Conservation (phyloP, 92 coral and sea anemone species). For the Galaxea fascicularis region DNA sequence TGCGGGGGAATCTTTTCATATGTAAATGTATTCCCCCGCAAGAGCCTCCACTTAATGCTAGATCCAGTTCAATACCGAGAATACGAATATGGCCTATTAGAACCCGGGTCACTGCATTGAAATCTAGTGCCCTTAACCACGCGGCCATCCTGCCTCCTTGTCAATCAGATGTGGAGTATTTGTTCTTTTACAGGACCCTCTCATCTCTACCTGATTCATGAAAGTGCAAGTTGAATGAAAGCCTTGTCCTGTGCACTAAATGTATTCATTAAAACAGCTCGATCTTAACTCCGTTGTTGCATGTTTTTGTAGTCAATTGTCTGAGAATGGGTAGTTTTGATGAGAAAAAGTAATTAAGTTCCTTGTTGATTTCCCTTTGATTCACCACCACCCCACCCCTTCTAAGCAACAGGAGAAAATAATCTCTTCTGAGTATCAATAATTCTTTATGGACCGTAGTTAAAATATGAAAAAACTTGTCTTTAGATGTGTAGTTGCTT, state of each 20-base stretch:
- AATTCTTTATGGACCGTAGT: not conserved
- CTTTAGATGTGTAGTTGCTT: not conserved
- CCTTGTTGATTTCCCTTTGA: not conserved
- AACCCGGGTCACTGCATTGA: too few relatives aligned
- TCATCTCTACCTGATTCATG: too few relatives aligned
- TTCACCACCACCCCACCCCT: not conserved
- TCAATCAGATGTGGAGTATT: slow-evolving; percentile 53
- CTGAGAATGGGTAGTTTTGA: not conserved
- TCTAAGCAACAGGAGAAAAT: not conserved
- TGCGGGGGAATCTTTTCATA: too few relatives aligned
- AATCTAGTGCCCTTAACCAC: too few relatives aligned
- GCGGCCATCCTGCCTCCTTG: too few relatives aligned
- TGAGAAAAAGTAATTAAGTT: not conserved
- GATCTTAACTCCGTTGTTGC: not conserved
- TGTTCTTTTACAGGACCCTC: slow-evolving; percentile 47
- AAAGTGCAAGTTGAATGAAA: too few relatives aligned
- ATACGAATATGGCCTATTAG: too few relatives aligned
- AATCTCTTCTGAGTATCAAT: not conserved
- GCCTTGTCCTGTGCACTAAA: not conserved
- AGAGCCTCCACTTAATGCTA: too few relatives aligned
- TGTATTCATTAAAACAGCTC: not conserved
- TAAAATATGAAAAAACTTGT: not conserved
- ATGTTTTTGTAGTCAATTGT: not conserved
- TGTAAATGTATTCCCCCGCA: too few relatives aligned
- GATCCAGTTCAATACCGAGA: too few relatives aligned